Percentiles rank a stretch among this genome's conserved stretches.
Evolutionary conservation across 2,113 vertebrate genomes (phyloP).

Genomic region (Apistogramma diplotaenia): DNA sequence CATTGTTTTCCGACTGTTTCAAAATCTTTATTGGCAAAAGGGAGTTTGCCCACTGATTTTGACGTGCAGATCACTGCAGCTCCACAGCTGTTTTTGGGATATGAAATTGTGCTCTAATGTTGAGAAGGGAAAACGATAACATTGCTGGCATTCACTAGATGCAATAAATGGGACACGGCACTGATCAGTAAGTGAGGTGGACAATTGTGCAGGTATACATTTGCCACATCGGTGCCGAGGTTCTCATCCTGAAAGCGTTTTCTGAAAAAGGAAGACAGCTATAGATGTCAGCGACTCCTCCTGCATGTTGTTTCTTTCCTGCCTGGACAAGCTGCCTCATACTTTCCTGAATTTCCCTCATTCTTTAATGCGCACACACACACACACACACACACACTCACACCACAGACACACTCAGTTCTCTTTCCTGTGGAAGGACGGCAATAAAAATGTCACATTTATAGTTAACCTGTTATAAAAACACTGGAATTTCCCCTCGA

Average conservation of each 20-base stretch:
- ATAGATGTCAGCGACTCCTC: background rate
- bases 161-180: too few relatives aligned
- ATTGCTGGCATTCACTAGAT: background rate
- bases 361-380: slow-evolving; percentile 33
- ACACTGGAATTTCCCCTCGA: background rate
- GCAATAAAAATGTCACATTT: slow-evolving; percentile 10
- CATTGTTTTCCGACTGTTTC: background rate
- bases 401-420: background rate
- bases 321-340: slow-evolving; percentile 63
- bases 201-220: background rate
- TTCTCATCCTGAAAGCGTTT: background rate
- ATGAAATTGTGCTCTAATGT: too few relatives aligned
- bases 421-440: slow-evolving; percentile 4
- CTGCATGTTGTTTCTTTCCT: slow-evolving; percentile 33
- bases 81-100: too few relatives aligned
- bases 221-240: background rate
- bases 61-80: background rate
- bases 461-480: slow-evolving; percentile 4
- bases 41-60: background rate
- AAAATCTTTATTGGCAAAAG: background rate
- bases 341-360: slow-evolving; percentile 60
- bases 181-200: background rate
- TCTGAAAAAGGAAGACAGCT: background rate
- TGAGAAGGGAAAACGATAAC: too few relatives aligned
- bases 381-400: background rate